Evolutionary conservation across 2,113 vertebrate species (phyloP), one percentile per base, ranked within the genome.

Genomic region (Thalassarche chlororhynchos): DNA sequence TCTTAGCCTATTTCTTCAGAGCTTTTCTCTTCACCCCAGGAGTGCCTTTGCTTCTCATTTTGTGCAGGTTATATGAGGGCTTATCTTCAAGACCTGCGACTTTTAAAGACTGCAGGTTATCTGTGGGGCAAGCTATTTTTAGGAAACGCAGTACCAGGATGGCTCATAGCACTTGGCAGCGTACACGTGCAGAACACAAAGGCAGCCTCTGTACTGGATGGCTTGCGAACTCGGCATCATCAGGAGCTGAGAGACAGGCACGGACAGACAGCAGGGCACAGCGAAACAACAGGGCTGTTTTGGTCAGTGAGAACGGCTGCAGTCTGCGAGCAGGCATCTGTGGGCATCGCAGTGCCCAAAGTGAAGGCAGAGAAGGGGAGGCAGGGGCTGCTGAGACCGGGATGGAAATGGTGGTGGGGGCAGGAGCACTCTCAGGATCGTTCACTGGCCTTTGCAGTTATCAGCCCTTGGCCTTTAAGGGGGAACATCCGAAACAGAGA

Each of bases 121-220:
- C 92, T 23, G 1, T 20, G 82, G 95, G 92, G 58, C 75, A 69
- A 57, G 87, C 85, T 97, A 93, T 97, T 95, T 97, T 93, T 96
- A 94, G 97, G 74, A 51, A 78, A 49, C 0, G 2, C 77, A 40
- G 84, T 58, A 47, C 85, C 92, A 70, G 75, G 49, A 16, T 12
- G 82, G 74, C 85, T 95, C 85, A 0, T 6, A 12, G 85, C 84
- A 3, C 87, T 88, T 93, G 96, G 95, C 96, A 95, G 75, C 0
- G 1, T 38, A 36, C 70, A 38, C 17, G 17, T 89, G 94, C 17
- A 2, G 90, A n/a, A 23, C 58, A 97, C 96, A 96, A 96, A 96
- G 84, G 83, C 62, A 24, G 84, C 51, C 87, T 95, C 92, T 96
- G 97, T 97, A 17, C 82, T 12, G 42, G 52, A 7, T 4, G 2